Evolutionary conservation across 2,797 vertebrate species (phyloP).

Genomic region (Nyctibius grandis): DNA sequence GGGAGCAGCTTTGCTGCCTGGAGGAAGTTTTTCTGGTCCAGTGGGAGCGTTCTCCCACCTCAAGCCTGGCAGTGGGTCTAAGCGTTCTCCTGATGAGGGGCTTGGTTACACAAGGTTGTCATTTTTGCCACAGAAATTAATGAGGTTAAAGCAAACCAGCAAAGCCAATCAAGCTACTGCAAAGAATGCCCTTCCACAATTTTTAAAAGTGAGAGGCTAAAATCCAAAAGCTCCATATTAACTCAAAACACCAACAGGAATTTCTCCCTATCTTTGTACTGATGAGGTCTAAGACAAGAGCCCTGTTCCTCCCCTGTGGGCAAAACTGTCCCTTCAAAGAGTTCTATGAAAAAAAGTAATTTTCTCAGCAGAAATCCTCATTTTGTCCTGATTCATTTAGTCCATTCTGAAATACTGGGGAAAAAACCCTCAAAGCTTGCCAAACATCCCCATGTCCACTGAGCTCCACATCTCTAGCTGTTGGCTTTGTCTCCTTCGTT

Average conservation of each 20-base stretch:
- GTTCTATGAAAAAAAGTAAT: accelerated
- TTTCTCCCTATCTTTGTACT: not conserved
- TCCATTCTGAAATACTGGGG: not conserved
- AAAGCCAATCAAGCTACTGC: not conserved
- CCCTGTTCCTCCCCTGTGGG: not conserved
- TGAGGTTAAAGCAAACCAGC: not conserved
- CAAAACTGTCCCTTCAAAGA: not conserved
- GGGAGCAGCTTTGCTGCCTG: not conserved
- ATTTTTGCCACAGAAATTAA: not conserved
- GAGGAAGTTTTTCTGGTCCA: not conserved
- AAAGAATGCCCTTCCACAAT: not conserved
- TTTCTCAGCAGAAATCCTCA: not conserved
- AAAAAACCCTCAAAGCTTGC: not conserved
- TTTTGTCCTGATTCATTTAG: not conserved
- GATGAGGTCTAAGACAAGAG: not conserved
- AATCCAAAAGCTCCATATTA: not conserved
- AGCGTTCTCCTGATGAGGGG: not conserved
- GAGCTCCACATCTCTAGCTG: not conserved
- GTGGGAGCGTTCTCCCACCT: not conserved
- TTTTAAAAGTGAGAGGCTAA: not conserved
- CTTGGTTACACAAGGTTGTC: not conserved
- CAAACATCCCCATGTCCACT: not conserved
- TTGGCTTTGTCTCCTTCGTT: not conserved
- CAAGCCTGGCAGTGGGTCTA: not conserved
- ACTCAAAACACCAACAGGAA: not conserved